Evolutionary conservation across 2,888 invertebrate genomes (phyloP).

Genomic region (Acronicta leporina): DNA sequence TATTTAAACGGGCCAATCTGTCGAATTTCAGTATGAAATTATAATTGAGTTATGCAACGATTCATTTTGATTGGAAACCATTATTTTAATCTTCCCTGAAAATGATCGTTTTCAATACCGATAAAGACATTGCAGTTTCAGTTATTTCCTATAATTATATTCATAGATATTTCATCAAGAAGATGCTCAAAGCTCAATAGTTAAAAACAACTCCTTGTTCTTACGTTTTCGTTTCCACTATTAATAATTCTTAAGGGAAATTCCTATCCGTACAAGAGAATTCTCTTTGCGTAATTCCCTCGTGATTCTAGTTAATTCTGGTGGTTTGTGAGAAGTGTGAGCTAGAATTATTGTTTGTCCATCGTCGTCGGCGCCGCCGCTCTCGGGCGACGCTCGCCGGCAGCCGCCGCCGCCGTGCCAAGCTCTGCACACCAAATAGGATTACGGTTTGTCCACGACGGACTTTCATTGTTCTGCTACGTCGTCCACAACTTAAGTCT

Average conservation of each 20-base stretch:
- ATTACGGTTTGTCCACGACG: constrained; percentile 71
- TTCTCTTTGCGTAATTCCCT: constrained; percentile 47
- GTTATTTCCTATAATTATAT: too few relatives aligned
- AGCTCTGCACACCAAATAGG: constrained; percentile 67
- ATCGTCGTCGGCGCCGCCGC: constrained; percentile 38
- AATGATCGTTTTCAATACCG: too few relatives aligned
- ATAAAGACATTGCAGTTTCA: background rate
- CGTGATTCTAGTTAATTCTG: constrained; percentile 54
- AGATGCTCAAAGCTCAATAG: background rate
- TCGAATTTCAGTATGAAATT: constrained; percentile 29
- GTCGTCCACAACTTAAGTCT: constrained; percentile 61
- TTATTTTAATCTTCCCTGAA: too few relatives aligned
- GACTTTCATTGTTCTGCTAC: constrained; percentile 67
- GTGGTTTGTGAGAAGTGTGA: constrained; percentile 57
- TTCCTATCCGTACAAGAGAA: constrained; percentile 36
- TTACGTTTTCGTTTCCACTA: constrained; percentile 14
- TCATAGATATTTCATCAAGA: too few relatives aligned
- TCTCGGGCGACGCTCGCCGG: constrained; percentile 29
- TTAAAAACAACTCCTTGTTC: constrained; percentile 1
- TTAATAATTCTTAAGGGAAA: constrained; percentile 40
- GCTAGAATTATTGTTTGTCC: constrained; percentile 69
- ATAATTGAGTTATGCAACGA: constrained; percentile 19
- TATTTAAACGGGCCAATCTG: constrained; percentile 35
- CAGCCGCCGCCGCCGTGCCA: constrained; percentile 34
- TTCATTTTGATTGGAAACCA: constrained; percentile 25